phyloP scores from a whole-genome alignment of 2,888 invertebrate species.

The Andrena chrysosceles region DNA sequence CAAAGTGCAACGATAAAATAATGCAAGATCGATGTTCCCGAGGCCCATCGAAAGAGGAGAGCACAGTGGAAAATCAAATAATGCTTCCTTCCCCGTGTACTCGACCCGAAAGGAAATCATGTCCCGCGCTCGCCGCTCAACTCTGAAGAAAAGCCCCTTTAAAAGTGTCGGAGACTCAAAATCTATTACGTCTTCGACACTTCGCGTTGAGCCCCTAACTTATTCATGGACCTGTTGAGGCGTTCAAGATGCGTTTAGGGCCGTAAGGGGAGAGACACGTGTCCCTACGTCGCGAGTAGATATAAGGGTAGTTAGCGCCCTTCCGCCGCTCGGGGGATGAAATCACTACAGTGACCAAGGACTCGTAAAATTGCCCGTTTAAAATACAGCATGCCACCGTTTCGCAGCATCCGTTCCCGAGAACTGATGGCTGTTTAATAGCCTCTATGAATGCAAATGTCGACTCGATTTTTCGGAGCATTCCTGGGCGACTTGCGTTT shows the following conservation, averaged over 20 bases:
- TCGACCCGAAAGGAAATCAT: slow-evolving; percentile 60
- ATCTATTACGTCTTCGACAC: slow-evolving; percentile 76
- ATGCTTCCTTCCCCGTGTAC: slow-evolving; percentile 10
- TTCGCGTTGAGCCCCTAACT: slow-evolving; percentile 77
- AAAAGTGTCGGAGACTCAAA: slow-evolving; percentile 61
- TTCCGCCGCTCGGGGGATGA: slow-evolving; percentile 76
- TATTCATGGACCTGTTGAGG: slow-evolving; percentile 85
- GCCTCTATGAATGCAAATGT: slow-evolving; percentile 53
- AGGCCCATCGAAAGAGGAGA: background rate
- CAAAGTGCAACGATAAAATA: background rate
- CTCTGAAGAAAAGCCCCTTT: slow-evolving; percentile 57
- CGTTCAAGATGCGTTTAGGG: slow-evolving; percentile 83
- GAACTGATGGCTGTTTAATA: slow-evolving; percentile 45
- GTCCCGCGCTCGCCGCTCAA: slow-evolving; percentile 59
- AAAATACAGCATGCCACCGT: slow-evolving; percentile 75
- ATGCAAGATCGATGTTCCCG: background rate
- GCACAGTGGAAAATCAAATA: slow-evolving; percentile 48
- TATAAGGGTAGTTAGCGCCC: slow-evolving; percentile 82
- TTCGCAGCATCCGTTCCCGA: slow-evolving; percentile 46
- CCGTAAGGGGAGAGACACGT: slow-evolving; percentile 61
- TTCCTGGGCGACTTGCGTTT: background rate
- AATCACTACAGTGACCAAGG: slow-evolving; percentile 82
- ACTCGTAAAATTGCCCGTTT: slow-evolving; percentile 84
- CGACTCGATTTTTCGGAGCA: background rate
- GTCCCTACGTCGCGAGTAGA: slow-evolving; percentile 75